Evolutionary conservation across 1,140 invertebrate genomes (phyloP).

Genomic region (Lamellibrachia luymesi): DNA sequence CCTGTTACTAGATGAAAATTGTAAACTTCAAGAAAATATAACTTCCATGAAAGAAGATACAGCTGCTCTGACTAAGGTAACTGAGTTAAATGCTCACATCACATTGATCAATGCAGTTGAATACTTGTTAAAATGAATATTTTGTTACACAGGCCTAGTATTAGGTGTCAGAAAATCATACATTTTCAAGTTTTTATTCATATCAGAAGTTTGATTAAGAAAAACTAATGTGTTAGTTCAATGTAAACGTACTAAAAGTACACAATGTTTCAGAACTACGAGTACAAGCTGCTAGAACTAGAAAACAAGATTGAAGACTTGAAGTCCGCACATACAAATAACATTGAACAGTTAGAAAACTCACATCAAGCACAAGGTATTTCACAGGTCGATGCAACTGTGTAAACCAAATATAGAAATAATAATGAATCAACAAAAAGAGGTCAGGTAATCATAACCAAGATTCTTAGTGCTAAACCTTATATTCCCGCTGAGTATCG

Average conservation of each 20-base stretch:
- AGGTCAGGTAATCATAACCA: not conserved
- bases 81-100: not conserved
- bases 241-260: not conserved
- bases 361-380: not conserved
- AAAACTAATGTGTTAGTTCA: not conserved
- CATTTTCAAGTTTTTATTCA: no score
- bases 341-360: not conserved
- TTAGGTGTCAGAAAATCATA: not conserved
- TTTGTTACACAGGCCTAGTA: not conserved
- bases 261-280: not conserved
- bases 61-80: not conserved
- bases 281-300: not conserved
- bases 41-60: constrained; percentile 9
- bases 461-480: not conserved
- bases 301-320: not conserved
- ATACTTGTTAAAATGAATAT: not conserved
- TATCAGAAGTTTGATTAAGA: not conserved
- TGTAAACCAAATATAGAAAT: not conserved
- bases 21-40: constrained; percentile 6
- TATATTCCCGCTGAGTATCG: not conserved
- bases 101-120: not conserved
- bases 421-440: not conserved
- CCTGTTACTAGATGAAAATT: constrained; percentile 5
- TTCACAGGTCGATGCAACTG: not conserved
- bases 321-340: not conserved